phyloP scores from a whole-genome alignment of 2,888 invertebrate genomes.

The Iphiclides podalirius region DNA sequence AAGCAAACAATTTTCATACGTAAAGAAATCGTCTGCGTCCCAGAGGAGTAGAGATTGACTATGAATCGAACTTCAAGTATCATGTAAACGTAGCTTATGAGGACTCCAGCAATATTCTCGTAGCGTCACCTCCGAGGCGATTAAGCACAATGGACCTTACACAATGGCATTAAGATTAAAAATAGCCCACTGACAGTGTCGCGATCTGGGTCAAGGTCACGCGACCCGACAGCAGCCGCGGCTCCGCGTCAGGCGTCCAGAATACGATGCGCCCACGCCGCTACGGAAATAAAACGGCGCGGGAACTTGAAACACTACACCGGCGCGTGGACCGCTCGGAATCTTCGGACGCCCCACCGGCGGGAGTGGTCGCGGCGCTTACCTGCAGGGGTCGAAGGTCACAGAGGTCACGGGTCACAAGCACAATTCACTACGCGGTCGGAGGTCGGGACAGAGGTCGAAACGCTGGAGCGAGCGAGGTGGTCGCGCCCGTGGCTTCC shows the following conservation, averaged over 20 bases:
- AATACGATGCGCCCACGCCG: conserved; percentile 54
- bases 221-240: conserved; percentile 32
- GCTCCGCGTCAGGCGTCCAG: conserved; percentile 30
- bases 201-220: conserved; percentile 70
- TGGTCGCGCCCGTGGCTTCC: conserved; percentile 73
- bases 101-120: no score
- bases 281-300: conserved; percentile 72
- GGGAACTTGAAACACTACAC: conserved; percentile 70
- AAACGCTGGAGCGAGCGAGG: conserved; percentile 68
- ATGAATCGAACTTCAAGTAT: no score
- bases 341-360: not conserved
- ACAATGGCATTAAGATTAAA: conserved; percentile 23
- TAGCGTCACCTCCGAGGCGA: no score
- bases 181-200: conserved; percentile 16
- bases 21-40: no score
- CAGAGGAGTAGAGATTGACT: no score
- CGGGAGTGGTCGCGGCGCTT: conserved; percentile 19
- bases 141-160: not conserved
- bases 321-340: conserved; percentile 27
- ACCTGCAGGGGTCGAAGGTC: conserved; percentile 41
- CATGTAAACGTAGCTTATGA: no score
- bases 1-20: no score
- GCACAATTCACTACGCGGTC: conserved; percentile 76
- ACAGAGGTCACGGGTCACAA: conserved; percentile 41
- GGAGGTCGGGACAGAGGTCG: conserved; percentile 67